Evolutionary conservation across 2,797 vertebrate genomes (phyloP).

Genomic region (Xerus rutilus): DNA sequence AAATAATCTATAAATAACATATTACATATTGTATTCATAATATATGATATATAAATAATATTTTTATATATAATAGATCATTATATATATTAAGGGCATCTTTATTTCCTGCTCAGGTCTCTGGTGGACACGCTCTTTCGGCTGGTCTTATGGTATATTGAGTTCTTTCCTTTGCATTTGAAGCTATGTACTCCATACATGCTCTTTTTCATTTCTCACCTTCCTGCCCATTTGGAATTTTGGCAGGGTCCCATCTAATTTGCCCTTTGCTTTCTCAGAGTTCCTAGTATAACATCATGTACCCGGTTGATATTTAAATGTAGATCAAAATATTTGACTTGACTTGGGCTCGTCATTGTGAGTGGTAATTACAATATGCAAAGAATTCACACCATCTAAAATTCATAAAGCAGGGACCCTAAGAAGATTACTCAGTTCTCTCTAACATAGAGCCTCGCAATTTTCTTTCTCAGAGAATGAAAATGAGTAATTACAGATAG

Average conservation of each 20-base stretch:
- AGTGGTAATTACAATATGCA: neutral
- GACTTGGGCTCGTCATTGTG: neutral
- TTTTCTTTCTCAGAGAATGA: neutral
- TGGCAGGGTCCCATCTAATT: neutral
- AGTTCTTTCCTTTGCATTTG: neutral
- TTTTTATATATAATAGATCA: too few species aligned
- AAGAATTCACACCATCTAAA: neutral
- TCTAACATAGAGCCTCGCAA: neutral
- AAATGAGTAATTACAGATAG: neutral
- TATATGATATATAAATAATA: too few species aligned
- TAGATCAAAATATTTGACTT: slow-evolving; percentile 19
- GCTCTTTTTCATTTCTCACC: neutral
- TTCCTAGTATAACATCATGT: neutral
- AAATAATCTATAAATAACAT: too few species aligned
- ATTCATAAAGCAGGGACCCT: neutral
- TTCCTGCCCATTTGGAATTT: neutral
- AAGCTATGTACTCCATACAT: fast-evolving
- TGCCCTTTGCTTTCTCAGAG: neutral
- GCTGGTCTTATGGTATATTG: neutral
- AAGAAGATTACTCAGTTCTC: neutral
- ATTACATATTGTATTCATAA: too few species aligned
- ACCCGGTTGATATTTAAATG: neutral
- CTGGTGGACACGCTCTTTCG: neutral
- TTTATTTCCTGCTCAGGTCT: neutral
- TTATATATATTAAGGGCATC: neutral